These are phyloP conservation scores for Otocyon megalotis DNA, from an alignment of 2,113 vertebrate genomes.

Conservation along the genomic window DNA sequence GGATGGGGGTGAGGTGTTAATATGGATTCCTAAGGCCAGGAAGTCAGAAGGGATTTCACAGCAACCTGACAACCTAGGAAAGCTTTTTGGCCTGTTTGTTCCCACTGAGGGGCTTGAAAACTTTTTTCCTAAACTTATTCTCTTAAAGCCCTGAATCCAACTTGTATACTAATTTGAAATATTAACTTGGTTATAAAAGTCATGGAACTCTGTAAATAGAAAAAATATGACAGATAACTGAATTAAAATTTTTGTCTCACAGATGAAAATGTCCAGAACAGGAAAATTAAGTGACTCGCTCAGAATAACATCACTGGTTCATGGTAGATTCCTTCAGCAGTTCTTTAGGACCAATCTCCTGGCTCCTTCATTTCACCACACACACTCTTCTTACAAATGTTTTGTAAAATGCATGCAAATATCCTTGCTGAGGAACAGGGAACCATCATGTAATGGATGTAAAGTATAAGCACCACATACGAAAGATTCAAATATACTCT, in stretches of 20 bases:
- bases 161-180: neutral
- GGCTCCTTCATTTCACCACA: neutral
- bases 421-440: neutral
- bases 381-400: neutral
- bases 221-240: neutral
- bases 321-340: neutral
- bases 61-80: neutral
- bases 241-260: neutral
- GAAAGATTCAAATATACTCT: neutral
- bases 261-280: neutral
- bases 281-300: neutral
- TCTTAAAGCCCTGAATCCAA: neutral
- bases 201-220: neutral
- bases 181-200: neutral
- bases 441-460: neutral
- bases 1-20: neutral
- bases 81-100: neutral
- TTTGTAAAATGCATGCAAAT: neutral
- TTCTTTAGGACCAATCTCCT: neutral
- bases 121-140: neutral
- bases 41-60: neutral
- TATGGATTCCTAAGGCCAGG: neutral
- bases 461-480: neutral
- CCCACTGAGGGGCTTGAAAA: neutral
- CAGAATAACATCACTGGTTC: neutral